A percentile compares a stretch with the other conserved stretches of the same genome.
These are phyloP conservation scores for Zaprionus nigranus DNA, from an alignment of 1,140 invertebrate species.

Conservation along the genomic window DNA sequence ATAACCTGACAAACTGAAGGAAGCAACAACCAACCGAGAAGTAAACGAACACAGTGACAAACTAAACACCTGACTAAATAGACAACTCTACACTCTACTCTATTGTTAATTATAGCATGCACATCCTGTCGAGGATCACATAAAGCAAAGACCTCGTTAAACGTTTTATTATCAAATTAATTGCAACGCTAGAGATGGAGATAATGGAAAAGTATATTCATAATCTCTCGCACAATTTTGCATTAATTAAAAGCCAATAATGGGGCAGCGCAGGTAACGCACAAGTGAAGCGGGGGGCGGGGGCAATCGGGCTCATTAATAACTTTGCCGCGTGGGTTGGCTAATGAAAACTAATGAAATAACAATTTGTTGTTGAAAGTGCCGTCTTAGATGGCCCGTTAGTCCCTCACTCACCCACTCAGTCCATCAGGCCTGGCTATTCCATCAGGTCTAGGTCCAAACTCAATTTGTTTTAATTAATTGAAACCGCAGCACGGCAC, in stretches of 20 bases:
- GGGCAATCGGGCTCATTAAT: constrained; percentile 29
- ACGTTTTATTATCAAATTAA: constrained; percentile 78
- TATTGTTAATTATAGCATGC: no score
- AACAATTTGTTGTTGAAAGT: constrained; percentile 70
- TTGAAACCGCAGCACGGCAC: constrained; percentile 67
- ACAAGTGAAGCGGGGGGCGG: constrained; percentile 38
- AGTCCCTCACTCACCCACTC: constrained; percentile 4
- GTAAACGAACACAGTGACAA: not conserved
- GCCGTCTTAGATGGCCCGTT: not conserved
- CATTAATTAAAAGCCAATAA: constrained; percentile 79
- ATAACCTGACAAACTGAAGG: no score
- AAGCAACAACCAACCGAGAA: not conserved
- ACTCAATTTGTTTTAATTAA: constrained; percentile 82
- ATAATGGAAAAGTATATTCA: constrained; percentile 65
- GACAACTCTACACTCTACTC: not conserved
- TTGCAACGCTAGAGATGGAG: constrained; percentile 55
- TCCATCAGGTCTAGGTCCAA: constrained; percentile 31
- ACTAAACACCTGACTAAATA: not conserved
- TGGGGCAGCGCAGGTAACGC: constrained; percentile 43
- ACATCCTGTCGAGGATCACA: constrained; percentile 10
- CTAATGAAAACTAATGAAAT: constrained; percentile 78
- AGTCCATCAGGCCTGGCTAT: not conserved
- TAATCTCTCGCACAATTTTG: constrained; percentile 73
- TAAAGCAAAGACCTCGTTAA: constrained; percentile 38
- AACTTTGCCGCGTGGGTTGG: constrained; percentile 49